Base-by-base conservation (phyloP, 2,113 vertebrate genomes). In the Cyphomyrus discorhynchus region DNA sequence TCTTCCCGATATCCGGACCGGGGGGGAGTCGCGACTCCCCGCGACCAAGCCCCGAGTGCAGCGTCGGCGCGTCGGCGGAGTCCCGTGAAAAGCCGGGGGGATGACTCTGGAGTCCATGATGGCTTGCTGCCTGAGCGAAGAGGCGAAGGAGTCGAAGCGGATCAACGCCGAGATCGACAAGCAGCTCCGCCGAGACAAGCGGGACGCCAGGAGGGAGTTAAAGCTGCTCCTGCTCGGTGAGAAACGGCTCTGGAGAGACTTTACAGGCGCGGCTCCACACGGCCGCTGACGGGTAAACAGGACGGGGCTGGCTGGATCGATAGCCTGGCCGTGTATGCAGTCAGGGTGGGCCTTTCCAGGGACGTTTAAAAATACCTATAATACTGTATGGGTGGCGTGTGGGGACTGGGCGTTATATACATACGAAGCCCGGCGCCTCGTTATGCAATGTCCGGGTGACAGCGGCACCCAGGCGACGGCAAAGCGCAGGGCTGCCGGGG, bases 101-200 rank as follows among this genome's bases (percentile, higher is more conserved):
- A 97, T 98, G 97, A 98, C 97, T 96, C 95, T 97, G 94, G 97
- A 97, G 95, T 98, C 98, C 96, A 98, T 98, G 97, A 99, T 98
- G 98, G 98, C 98, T 95, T 98, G 98, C 95, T 99, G 98, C 97
- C 97, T 98, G 95, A 99, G 98, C 95, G 98, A 99, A 94, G 98
- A 99, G 97, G 97, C 97, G 95, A 98, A 99, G 96, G 98, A 99
- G 96, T 98, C 98, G 91, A 98, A 98, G 95, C 96, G 98, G 95
- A 99, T 99, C 97, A 99, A 99, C 96, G 97, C 97, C 91, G 98
- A 98, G 95, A 99, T 98, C 95, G 98, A 99, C 95, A 99, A 98
- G 95, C 98, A 99, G 94, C 97, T 99, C 91, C 97, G 97, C 95
- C 96, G 98, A 94, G 98, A 99, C 96, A 99, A 99, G 93, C 96